Evolutionary conservation across 2,888 invertebrate genomes (phyloP), one percentile per base, ranked within the genome.

Genomic region (Lagria hirta): DNA sequence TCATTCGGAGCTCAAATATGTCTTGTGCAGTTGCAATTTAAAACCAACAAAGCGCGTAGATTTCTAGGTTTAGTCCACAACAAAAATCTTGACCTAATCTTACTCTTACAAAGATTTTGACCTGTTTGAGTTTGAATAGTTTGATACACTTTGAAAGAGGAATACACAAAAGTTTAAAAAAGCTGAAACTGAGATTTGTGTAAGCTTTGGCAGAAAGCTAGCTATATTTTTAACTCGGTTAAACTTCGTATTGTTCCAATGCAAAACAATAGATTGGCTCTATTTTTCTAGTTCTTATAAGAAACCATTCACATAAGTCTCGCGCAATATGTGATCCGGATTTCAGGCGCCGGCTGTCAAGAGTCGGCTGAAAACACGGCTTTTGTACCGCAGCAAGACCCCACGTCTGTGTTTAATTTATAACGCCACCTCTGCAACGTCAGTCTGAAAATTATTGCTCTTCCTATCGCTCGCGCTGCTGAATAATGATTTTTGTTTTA

Each of bases 401-500:
- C 49, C 58, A 61, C 55, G 48, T 48, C 60, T 58, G 61, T 61
- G 51, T 57, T 60, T 64, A 64, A 63, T 64, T 64, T 63, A 64
- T 61, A 27, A 51, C 54, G 42, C 48, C 54, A 60, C 58, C 55
- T 57, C 53, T 46, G 33, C 37, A 33, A 55, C 59, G 60, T 57
- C 57, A 55, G 49, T 48, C 36, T 33, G 43, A 59, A 57, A 62
- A 60, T 62, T 62, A 64, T 62, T 56, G 61, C 59, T 46, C 52
- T 51, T 57, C 51, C 57, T 60, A 61, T 58, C 60, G 57, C 54
- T 40, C 51, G 51, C 49, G 51, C 55, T 49, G 54, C 49, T 58
- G 60, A 63, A 63, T 61, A 60, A 62, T 59, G 60, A 60, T 61
- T 60, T 61, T 57, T 60, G 58, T 55, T 59, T 61, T 64, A 57